Percentiles rank a stretch among this genome's conserved stretches.
Evolutionary conservation across 2,797 vertebrate species (phyloP).

Genomic region (Heterohyrax brucei): DNA sequence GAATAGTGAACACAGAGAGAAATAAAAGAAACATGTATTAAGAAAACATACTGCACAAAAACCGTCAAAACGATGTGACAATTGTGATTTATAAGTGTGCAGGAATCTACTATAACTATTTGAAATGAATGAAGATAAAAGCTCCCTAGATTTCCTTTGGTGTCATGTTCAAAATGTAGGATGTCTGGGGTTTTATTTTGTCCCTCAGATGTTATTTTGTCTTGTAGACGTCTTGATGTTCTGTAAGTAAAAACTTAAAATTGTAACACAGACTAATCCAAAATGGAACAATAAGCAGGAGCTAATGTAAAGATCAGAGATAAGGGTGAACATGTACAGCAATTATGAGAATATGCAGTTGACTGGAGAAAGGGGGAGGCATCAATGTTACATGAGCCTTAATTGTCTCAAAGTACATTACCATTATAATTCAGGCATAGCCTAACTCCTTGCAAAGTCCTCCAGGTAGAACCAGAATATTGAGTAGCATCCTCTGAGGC

Average conservation of each 20-base stretch:
- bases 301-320: neutral
- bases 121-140: neutral
- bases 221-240: neutral
- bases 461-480: neutral
- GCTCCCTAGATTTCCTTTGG: neutral
- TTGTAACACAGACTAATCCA: neutral
- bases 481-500: neutral
- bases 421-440: neutral
- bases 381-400: neutral
- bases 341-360: neutral
- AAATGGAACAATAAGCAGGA: neutral
- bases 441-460: neutral
- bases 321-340: neutral
- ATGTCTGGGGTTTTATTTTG: neutral
- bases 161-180: neutral
- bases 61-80: neutral
- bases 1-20: neutral
- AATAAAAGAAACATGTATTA: neutral
- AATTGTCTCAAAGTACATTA: neutral
- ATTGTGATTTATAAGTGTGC: neutral
- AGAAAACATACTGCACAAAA: neutral
- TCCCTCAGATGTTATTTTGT: constrained; percentile 20
- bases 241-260: constrained; percentile 4
- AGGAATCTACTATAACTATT: neutral
- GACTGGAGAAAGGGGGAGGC: neutral